These are phyloP conservation scores for Philereme vetulata DNA, from an alignment of 2,888 invertebrate species.

Conservation along the genomic window DNA sequence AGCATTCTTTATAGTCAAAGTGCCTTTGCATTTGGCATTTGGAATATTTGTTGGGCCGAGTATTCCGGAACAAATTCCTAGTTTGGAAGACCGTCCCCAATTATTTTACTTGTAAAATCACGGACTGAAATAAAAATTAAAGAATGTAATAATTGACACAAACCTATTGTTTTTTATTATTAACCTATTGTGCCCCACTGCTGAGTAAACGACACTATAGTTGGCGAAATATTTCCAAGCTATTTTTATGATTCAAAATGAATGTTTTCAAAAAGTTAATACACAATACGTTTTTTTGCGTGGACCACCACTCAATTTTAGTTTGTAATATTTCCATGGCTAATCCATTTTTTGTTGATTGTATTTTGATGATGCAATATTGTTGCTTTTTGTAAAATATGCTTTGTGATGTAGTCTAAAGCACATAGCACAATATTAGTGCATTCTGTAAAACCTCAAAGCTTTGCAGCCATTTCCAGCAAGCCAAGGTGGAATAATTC, in stretches of 20 bases:
- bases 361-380: conserved; percentile 1
- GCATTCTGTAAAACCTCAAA: conserved; percentile 24
- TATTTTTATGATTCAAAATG: neutral
- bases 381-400: conserved; percentile 2
- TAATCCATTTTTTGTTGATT: too few species aligned
- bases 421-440: conserved; percentile 17
- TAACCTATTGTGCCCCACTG: too few species aligned
- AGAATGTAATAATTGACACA: neutral
- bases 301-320: too few species aligned
- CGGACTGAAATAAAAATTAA: neutral
- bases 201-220: too few species aligned
- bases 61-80: conserved; percentile 1
- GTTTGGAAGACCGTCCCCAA: neutral
- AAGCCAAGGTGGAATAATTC: conserved; percentile 46
- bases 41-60: conserved; percentile 2
- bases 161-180: too few species aligned
- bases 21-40: conserved; percentile 8
- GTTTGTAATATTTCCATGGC: too few species aligned
- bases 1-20: conserved; percentile 1
- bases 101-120: neutral
- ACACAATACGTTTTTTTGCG: too few species aligned
- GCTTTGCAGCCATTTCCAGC: conserved; percentile 45
- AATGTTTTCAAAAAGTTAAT: neutral
- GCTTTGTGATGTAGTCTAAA: neutral
- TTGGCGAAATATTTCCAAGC: too few species aligned